A percentile compares a stretch with the other conserved stretches of the same genome.
These are phyloP conservation scores for Pterostichus madidus DNA, from an alignment of 2,888 invertebrate species.

Conservation along the genomic window DNA sequence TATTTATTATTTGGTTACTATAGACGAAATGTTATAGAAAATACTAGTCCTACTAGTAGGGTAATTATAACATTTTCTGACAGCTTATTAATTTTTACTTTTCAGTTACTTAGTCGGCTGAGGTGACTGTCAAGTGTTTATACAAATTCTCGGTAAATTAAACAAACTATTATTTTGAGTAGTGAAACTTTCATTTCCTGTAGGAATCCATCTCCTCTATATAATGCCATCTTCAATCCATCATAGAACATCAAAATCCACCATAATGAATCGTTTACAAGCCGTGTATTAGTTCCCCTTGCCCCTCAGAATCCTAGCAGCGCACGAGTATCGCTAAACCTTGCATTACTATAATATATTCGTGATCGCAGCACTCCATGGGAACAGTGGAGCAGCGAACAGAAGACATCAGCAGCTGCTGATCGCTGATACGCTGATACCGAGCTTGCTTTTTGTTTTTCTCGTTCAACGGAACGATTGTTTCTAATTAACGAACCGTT, in stretches of 20 bases:
- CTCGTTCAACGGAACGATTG: constrained; percentile 16
- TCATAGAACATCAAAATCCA: constrained; percentile 12
- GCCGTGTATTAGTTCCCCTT: background rate
- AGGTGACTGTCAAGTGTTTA: no score
- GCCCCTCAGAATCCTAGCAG: background rate
- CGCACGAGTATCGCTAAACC: constrained; percentile 26
- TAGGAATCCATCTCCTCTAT: background rate
- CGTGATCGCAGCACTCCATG: constrained; percentile 56
- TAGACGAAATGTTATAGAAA: no score
- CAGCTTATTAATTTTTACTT: no score
- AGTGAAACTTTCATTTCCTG: background rate
- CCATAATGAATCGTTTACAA: constrained; percentile 39
- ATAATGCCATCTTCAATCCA: background rate
- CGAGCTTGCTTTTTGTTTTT: constrained; percentile 30
- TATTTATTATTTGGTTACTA: no score
- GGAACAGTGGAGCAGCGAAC: constrained; percentile 40
- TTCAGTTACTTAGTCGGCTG: no score
- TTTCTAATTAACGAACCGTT: constrained; percentile 54
- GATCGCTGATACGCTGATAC: constrained; percentile 27
- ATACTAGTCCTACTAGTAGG: no score
- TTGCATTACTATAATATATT: constrained; percentile 64
- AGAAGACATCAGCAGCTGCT: constrained; percentile 33
- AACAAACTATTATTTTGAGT: no score
- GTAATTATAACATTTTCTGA: no score
- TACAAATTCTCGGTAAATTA: no score